phyloP scores from a whole-genome alignment of 2,113 vertebrate genomes.

The Irena cyanogastra region DNA sequence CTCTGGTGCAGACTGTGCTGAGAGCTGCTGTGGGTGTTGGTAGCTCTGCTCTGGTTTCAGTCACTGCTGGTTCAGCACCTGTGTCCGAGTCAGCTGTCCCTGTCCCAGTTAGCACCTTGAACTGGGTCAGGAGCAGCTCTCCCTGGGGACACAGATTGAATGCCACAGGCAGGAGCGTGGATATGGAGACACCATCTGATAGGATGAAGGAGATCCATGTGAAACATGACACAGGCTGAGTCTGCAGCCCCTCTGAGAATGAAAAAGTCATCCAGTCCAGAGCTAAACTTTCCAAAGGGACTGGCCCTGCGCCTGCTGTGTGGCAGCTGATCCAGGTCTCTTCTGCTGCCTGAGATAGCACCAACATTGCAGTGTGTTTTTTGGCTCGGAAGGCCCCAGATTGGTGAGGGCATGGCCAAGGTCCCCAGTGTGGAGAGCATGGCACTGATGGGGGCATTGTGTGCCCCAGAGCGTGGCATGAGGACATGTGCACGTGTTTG shows the following conservation, averaged over 20 bases:
- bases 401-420: background rate
- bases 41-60: background rate
- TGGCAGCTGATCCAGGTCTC: background rate
- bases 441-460: background rate
- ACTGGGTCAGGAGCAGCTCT: background rate
- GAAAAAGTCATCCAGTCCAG: background rate
- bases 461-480: rapidly evolving
- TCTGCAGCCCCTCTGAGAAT: background rate
- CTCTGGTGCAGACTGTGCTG: background rate
- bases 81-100: background rate
- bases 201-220: background rate
- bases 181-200: background rate
- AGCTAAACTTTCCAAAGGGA: background rate
- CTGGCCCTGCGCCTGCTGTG: background rate
- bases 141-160: background rate
- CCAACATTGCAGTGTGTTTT: background rate
- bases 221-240: background rate
- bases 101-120: background rate
- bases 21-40: background rate
- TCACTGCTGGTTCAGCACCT: background rate
- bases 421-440: background rate
- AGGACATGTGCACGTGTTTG: background rate
- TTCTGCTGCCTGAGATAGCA: background rate
- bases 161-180: background rate
- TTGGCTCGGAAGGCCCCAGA: background rate